Conservation (phyloP, 1,140 invertebrate genomes). For the Magallana angulata region DNA sequence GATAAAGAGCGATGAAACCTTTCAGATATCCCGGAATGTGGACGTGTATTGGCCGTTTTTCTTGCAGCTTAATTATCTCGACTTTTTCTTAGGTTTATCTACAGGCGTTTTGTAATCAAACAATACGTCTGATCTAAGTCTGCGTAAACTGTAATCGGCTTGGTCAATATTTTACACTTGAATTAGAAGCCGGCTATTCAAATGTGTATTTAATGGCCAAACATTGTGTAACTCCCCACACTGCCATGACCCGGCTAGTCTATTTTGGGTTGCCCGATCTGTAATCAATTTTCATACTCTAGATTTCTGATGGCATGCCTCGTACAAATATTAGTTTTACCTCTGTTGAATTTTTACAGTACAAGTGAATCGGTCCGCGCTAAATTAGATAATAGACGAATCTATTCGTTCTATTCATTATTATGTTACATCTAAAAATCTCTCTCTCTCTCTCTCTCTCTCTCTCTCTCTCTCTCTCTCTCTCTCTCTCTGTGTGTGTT, state of each 20-base stretch:
- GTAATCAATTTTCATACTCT: slow-evolving; percentile 25
- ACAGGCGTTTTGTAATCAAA: slow-evolving; percentile 10
- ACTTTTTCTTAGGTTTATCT: background rate
- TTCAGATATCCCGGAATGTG: background rate
- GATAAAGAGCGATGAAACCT: background rate
- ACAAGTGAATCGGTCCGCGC: background rate
- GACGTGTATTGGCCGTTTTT: background rate
- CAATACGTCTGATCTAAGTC: slow-evolving; percentile 26
- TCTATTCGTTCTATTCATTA: no score
- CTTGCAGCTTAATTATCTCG: slow-evolving; percentile 11
- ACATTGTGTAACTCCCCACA: background rate
- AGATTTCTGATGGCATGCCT: slow-evolving; percentile 6
- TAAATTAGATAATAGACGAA: background rate
- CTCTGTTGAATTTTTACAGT: background rate
- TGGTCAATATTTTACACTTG: slow-evolving; percentile 36
- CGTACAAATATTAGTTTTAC: slow-evolving; percentile 29
- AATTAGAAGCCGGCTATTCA: slow-evolving; percentile 27
- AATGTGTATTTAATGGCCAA: slow-evolving; percentile 29
- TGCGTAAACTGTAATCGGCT: slow-evolving; percentile 27
- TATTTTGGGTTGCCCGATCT: background rate
- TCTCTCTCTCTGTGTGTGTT: no score
- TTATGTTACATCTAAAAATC: no score
- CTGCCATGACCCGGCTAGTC: slow-evolving; percentile 9
- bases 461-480: no score
- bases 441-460: no score